A percentile compares a stretch with the other conserved stretches of the same genome.
phyloP scores from a whole-genome alignment of 2,797 vertebrate species.

The Champsocephalus gunnari region DNA sequence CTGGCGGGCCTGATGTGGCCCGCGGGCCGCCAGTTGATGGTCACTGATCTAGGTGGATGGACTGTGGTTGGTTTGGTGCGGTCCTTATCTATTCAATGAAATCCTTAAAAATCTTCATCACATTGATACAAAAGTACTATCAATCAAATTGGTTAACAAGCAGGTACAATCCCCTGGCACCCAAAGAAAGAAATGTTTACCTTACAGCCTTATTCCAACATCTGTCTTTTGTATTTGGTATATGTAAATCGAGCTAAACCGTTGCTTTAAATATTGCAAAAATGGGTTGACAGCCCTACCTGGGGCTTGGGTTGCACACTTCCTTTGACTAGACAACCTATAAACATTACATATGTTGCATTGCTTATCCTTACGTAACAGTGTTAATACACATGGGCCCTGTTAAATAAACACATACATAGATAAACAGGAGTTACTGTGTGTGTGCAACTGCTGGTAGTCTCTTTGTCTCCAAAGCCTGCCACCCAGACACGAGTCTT shows the following conservation, averaged over 20 bases:
- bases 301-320: background rate
- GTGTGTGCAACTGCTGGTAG: slow-evolving; percentile 8
- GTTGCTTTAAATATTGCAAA: background rate
- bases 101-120: background rate
- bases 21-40: too few species aligned
- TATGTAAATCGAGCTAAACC: background rate
- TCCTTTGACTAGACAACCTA: background rate
- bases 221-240: background rate
- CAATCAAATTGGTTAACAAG: background rate
- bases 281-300: background rate
- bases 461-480: slow-evolving; percentile 12
- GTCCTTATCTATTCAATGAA: background rate
- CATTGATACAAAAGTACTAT: background rate
- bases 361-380: slow-evolving; percentile 7
- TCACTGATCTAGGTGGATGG: background rate
- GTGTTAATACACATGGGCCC: too few species aligned
- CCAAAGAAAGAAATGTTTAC: background rate
- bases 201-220: background rate
- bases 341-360: slow-evolving; percentile 9
- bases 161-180: background rate
- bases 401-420: slow-evolving; percentile 12
- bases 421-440: slow-evolving; percentile 18
- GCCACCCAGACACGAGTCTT: slow-evolving; percentile 34
- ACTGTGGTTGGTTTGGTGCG: background rate
- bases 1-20: too few species aligned